Evolutionary conservation across 2,113 vertebrate species (phyloP), one percentile per base, ranked within the genome.

Genomic region (Alligator mississippiensis): DNA sequence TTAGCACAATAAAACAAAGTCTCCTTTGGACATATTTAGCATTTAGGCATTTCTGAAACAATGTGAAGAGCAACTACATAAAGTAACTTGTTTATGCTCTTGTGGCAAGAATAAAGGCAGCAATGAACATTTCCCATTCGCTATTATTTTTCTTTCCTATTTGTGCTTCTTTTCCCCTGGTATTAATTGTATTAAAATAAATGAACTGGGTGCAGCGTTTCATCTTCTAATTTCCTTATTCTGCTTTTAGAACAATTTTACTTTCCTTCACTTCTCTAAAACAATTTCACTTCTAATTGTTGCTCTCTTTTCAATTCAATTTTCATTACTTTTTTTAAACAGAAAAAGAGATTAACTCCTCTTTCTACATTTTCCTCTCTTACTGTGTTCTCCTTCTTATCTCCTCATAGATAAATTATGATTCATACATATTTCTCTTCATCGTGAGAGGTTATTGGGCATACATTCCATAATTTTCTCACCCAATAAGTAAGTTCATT

Each of bases 261-360:
- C 75, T 85, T 90, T 5, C 27, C 18, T 55, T 66, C 47, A 47
- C 91, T 84, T 81, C 24, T 25, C 16, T 12, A 70, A 85, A 64
- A 58, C 22, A 84, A 62, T 16, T 79, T 91, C 4, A 80, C 54
- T 85, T 93, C 47, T 92, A 92, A 92, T 93, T 59, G 88, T n/a
- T 61, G 9, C 72, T 88, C 84, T 30, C 47, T 60, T 18, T 83
- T 66, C 78, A 38, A 57, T 85, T 92, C 86, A 0, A 59, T 68
- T 89, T 81, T 61, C 34, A 18, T 72, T 55, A 64, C 4, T 3
- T 76, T 58, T 75, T 63, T 72, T 38, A 3, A 60, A 55, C 1
- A 77, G 17, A 12, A 85, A 72, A 77, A 66, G 54, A 77, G 22
- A 62, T 66, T 9, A 93, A 34, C 34, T 59, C 75, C 60, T 84